Conservation (phyloP, 2,113 vertebrate species). For the Archilochus colubris region DNA sequence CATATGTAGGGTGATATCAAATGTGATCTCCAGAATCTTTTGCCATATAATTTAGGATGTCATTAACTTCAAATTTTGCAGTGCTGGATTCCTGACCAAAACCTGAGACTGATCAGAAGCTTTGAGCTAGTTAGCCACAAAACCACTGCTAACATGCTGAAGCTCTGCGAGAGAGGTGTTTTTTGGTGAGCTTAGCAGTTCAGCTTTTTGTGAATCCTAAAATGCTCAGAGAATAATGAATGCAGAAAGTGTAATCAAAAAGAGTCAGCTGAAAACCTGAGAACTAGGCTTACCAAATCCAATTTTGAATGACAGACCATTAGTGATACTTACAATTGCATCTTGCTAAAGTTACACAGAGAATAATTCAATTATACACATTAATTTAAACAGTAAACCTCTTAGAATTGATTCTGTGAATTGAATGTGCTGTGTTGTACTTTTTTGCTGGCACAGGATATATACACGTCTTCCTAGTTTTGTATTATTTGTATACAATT, state of each 20-base stretch:
- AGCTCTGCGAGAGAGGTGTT: not conserved
- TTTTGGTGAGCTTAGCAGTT: not conserved
- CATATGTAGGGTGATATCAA: not conserved
- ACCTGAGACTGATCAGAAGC: not conserved
- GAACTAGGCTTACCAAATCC: not conserved
- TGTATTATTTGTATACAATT: not conserved
- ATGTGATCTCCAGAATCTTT: not conserved
- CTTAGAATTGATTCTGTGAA: slow-evolving; percentile 1
- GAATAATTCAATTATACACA: not conserved
- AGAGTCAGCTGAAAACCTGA: not conserved
- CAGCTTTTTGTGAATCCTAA: not conserved
- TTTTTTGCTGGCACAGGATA: not conserved
- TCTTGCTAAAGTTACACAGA: not conserved
- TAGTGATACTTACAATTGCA: not conserved
- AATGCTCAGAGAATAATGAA: not conserved
- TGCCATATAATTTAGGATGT: not conserved
- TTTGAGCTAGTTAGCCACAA: not conserved
- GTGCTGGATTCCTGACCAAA: not conserved
- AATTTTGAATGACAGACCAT: not conserved
- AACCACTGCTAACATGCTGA: not conserved
- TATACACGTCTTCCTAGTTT: not conserved
- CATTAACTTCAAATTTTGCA: not conserved
- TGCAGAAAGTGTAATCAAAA: not conserved
- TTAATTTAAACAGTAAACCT: slow-evolving; percentile 2
- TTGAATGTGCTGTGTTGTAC: not conserved